Evolutionary conservation across 2,888 invertebrate genomes (phyloP), one percentile per base, ranked within the genome.

Genomic region (Chalcis sispes): DNA sequence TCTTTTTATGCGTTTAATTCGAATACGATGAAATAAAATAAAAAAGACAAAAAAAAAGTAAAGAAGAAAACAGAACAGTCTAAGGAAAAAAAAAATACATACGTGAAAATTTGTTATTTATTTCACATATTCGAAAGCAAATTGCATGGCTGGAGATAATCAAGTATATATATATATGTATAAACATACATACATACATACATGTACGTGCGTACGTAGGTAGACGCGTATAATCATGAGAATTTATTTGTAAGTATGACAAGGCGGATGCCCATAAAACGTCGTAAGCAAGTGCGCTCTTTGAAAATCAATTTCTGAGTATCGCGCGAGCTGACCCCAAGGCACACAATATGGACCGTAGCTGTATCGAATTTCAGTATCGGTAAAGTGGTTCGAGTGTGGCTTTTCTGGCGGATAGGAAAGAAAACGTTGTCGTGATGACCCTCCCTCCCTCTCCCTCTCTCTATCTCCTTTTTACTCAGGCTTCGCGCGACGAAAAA

Each of bases 301-400:
- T 69, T 20, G 27, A 59, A 67, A 73, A 73, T 73, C 73, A 66
- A 73, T 73, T 73, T 52, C 61, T 29, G 50, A 56, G 32, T 59
- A 66, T 72, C 32, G 29, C 52, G 42, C 25, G 40, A 18, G 58
- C 29, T 61, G 66, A 67, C 52, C 67, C 59, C 42, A 18, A 59
- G 66, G 40, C 58, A 72, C 27, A 27, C 58, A 59, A 72, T 64
- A 52, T 15, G 50, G 48, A 36, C 48, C 27, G 46, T 1, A 4
- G 25, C 23, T 61, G 52, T 73, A 67, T 66, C 73, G 73, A 54
- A 67, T 73, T 73, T 59, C 61, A 73, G 50, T 67, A 73, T 73
- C 66, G 73, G 59, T 59, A 10, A 67, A 73, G 66, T 73, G 52
- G 56, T 32, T 72, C 36, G 42, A 56, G 29, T 29, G 56, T 58